phyloP scores from a whole-genome alignment of 1,140 invertebrate species.

The Drosophila bipectinata region DNA sequence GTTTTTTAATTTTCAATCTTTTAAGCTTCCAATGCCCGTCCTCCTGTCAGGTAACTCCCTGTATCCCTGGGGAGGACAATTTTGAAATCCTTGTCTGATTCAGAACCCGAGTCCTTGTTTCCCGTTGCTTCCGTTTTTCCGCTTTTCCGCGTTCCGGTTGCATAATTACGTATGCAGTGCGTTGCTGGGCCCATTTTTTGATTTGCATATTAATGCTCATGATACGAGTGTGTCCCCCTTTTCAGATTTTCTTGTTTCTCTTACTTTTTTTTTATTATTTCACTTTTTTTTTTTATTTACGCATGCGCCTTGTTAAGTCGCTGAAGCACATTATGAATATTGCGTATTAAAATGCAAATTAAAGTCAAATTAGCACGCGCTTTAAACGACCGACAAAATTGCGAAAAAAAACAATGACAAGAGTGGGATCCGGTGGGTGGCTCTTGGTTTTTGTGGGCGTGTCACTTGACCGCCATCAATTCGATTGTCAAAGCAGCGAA shows the following conservation, averaged over 20 bases:
- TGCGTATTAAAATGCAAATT: slow-evolving; percentile 78
- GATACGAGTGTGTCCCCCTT: slow-evolving; percentile 24
- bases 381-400: slow-evolving; percentile 12
- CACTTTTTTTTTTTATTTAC: slow-evolving; percentile 29
- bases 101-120: slow-evolving; percentile 2
- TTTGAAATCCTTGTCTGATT: slow-evolving; percentile 4
- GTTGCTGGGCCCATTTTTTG: slow-evolving; percentile 49
- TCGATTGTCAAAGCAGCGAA: slow-evolving; percentile 37
- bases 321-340: slow-evolving; percentile 57
- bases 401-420: too few species aligned
- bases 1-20: too few species aligned
- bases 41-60: not conserved
- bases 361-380: slow-evolving; percentile 71
- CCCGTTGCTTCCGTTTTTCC: slow-evolving; percentile 11
- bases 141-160: slow-evolving; percentile 28
- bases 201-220: slow-evolving; percentile 76
- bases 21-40: not conserved
- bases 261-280: not conserved
- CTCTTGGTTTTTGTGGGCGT: slow-evolving; percentile 3
- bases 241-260: not conserved
- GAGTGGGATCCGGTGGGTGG: not conserved
- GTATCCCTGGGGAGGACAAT: not conserved
- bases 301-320: slow-evolving; percentile 59
- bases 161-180: slow-evolving; percentile 60
- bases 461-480: slow-evolving; percentile 65